Evolutionary conservation across 2,113 vertebrate genomes (phyloP), one percentile per base, ranked within the genome.

Genomic region (Piaya cayana): DNA sequence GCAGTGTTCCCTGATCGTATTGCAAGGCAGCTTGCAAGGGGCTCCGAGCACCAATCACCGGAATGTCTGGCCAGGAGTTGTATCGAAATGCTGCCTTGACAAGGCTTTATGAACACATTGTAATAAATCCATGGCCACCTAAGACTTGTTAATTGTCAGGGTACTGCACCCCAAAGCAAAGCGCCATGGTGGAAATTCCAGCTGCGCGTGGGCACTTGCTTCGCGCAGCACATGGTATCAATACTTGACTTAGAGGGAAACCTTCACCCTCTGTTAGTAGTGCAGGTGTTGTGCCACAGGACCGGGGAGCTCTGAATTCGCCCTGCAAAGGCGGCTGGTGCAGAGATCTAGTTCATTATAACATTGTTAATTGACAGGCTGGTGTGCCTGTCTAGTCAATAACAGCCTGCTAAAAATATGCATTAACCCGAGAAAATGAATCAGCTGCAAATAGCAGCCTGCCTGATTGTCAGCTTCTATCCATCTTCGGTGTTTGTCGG

Each of bases 391-490:
- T 94, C 92, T 95, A 94, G 90, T 96, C 96, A 96, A 94, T 96
- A 95, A 95, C 88, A 90, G 82, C 68, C 86, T 92, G 90, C 88
- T 95, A 96, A 95, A 97, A 97, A 96, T 95, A 94, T 93, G 90
- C 95, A 92, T 97, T 93, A 95, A 95, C 56, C 86, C 82, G 83
- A 71, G 80, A 94, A 88, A 96, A 95, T 96, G 93, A 97, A 96
- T 95, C 93, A 95, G 85, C 88, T 90, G 92, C 94, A 95, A 95
- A 96, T 82, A 96, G 92, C 94, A 96, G 88, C 75, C 93, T 95
- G 92, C 79, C 85, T 63, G 94, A 96, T 94, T 95, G 92, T 96
- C 94, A 95, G 95, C 88, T 96, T 86, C 93, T 86, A 94, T 92
- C 94, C 74, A 18, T 93, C 93, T 90, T 92, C 80, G 26, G 80